Base-by-base conservation (phyloP, 2,797 vertebrate genomes). In the Neolamprologus multifasciatus region DNA sequence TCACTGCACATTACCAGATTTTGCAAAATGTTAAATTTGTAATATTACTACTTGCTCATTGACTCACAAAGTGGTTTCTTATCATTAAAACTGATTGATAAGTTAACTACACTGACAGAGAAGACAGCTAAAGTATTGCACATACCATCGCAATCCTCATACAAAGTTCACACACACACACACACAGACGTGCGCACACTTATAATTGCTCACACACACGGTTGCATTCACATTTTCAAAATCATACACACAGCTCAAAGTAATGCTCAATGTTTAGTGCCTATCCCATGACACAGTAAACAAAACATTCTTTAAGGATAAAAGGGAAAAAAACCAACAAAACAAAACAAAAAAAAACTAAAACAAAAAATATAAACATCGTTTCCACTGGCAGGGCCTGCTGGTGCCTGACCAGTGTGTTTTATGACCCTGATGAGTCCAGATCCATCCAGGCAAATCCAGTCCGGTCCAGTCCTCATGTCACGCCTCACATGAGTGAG, bases 341-440 rank as follows among this genome's bases (percentile, higher is more conserved):
- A 86, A 81, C 16, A 69, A 69, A 77, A 79, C 9, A 36, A 82
- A 77, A 48, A 79, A 81, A 33, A 59, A 10, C 13, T 29, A 81
- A 87, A 91, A 86, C 10, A 79, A 88, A 90, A 85, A 95, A 94
- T 96, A 96, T 96, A 45, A 94, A 96, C 94, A 96, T 92, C 92
- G 89, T 90, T 88, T 91, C 79, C 88, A 88, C 85, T 79, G 86
- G 17, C 84, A 81, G 86, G 87, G 81, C 80, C 91, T 16, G 76
- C 88, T 87, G 92, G 88, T 91, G 84, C 88, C 88, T 79, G 88
- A 92, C 92, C 93, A 93, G 93, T 89, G 93, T 88, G 80, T 84
- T 80, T 82, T 36, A 54, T 86, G 93, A 93, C 91, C 93, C 94
- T 82, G 91, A 91, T 88, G 90, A 94, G 92, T 94, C 89, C 91